Conservation (phyloP, 2,797 vertebrate genomes). For the Protonibea diacanthus region DNA sequence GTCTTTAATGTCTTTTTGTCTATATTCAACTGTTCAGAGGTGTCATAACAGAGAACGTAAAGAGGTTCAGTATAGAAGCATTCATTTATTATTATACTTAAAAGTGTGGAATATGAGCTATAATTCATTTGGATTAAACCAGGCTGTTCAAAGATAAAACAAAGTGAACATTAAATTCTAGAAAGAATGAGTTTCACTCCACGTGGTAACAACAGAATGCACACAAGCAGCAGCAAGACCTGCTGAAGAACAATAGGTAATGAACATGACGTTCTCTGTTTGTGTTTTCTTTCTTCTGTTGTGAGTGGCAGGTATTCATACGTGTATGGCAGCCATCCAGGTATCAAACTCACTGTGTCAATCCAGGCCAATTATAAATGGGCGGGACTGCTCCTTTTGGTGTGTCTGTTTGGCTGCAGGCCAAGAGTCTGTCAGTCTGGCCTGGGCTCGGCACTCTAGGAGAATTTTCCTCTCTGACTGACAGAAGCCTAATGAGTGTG, state of each 20-base stretch:
- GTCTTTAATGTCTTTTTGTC: too few species aligned
- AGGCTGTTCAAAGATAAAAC: not conserved
- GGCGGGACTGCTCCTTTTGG: constrained; percentile 12
- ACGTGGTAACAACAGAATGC: not conserved
- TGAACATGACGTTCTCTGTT: not conserved
- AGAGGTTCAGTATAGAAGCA: not conserved
- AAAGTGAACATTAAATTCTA: not conserved
- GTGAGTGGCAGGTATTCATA: constrained; percentile 28
- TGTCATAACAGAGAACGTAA: not conserved
- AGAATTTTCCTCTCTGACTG: constrained; percentile 45
- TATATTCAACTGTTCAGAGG: not conserved
- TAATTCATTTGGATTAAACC: not conserved
- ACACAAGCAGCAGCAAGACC: not conserved
- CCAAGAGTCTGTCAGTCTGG: constrained; percentile 46
- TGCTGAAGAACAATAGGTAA: not conserved
- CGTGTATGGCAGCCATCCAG: not conserved
- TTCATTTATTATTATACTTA: not conserved
- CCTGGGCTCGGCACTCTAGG: constrained; percentile 21
- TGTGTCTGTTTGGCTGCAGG: constrained; percentile 41
- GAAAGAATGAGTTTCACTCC: not conserved
- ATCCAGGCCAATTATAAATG: constrained; percentile 7
- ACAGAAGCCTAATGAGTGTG: constrained; percentile 27
- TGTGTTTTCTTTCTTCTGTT: not conserved
- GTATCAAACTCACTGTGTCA: constrained; percentile 4
- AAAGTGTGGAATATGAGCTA: not conserved